These are phyloP conservation scores for Mus caroli DNA, from an alignment of 2,797 vertebrate species.

Conservation along the genomic window DNA sequence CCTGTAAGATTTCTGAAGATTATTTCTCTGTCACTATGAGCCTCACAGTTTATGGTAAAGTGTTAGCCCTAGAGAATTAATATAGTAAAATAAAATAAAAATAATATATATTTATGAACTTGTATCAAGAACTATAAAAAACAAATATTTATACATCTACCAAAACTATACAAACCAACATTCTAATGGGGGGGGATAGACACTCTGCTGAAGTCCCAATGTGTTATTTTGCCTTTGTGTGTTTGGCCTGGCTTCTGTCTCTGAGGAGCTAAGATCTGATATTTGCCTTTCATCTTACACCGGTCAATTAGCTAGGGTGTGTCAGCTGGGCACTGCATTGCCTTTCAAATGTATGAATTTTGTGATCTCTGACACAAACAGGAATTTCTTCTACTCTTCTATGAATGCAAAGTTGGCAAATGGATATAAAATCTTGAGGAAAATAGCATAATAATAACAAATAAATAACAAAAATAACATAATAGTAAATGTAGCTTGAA, in stretches of 20 bases:
- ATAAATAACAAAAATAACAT: neutral
- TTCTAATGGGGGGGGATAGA: neutral
- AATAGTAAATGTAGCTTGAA: neutral
- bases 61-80: neutral
- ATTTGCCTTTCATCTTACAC: slow-evolving; percentile 24
- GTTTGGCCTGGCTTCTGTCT: neutral
- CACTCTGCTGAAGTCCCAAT: neutral
- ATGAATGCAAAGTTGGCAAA: neutral
- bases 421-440: neutral
- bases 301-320: neutral
- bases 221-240: neutral
- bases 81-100: neutral
- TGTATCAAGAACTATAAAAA: neutral
- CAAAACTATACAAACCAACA: neutral
- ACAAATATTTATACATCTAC: neutral
- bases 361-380: neutral
- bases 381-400: neutral
- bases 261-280: slow-evolving; percentile 4
- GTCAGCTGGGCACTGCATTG: neutral
- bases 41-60: rapidly evolving
- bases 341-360: neutral
- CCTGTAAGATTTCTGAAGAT: neutral
- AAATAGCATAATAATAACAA: neutral
- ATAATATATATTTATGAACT: neutral
- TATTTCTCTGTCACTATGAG: neutral